Evolutionary conservation across 23 tunicate species (phyloP), one percentile per base, ranked within the genome.

Genomic region (Ciona savignyi): DNA sequence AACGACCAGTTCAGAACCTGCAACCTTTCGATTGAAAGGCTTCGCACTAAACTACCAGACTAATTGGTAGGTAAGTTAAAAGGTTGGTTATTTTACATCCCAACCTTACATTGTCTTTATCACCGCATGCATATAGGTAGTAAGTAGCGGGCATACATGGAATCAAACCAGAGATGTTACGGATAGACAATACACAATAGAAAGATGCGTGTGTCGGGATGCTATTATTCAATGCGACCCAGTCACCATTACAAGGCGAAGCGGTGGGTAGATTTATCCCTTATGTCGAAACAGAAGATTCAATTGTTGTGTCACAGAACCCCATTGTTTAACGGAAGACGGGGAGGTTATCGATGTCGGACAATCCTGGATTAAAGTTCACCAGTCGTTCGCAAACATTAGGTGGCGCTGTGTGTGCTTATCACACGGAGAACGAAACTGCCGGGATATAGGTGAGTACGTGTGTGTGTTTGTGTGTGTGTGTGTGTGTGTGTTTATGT

Each of bases 131-230:
- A 35, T 29, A 27, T 11, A 91, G 97, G 97, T 91, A 31, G 91
- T 91, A n/a, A 84, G 83, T 35, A 78, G 81, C 42, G 97, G 97
- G 27, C 77, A 65, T 71, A 72, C 84, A 2, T 91, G 97, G 97
- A 91, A 91, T 68, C 80, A 85, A 71, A 91, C 97, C 24, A 30
- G 74, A 20, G 80, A 77, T 20, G 83, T 91, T 30, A 35, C 23
- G 23, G 25, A 26, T 4, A 42, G 67, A 27, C 62, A 68, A 33
- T 75, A n/a, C 61, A 67, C 73, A 0, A 72, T 84, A 3, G 84
- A 91, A 60, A 26, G 63, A 66, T 91, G 97, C 70, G 80, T 48
- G n/a, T 91, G 97, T 62, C 68, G 66, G 63, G 81, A 91, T 66
- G 97, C 97, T 27, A 68, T 91, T 25, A 83, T 91, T 49, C 84